phyloP scores from a whole-genome alignment of 2,797 vertebrate genomes.

The Rhynchonycteris naso region DNA sequence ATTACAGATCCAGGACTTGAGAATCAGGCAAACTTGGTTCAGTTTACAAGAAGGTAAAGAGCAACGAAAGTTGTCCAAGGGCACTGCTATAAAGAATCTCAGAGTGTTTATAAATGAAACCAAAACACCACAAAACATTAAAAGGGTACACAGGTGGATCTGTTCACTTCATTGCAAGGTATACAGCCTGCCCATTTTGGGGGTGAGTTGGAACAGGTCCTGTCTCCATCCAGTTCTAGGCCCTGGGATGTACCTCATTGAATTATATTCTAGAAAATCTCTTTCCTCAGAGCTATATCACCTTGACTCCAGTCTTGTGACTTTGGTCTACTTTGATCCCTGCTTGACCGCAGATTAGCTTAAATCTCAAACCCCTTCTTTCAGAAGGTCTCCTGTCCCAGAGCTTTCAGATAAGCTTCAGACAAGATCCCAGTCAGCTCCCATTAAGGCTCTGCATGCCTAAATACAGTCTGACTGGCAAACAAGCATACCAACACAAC shows the following conservation, averaged over 20 bases:
- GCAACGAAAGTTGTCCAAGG: neutral
- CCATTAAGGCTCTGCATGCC: neutral
- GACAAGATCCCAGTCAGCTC: neutral
- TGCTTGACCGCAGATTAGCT: neutral
- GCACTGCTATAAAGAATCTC: neutral
- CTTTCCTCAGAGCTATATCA: neutral
- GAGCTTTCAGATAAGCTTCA: conserved; percentile 19
- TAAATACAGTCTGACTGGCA: neutral
- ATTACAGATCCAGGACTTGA: neutral
- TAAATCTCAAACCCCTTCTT: conserved; percentile 33
- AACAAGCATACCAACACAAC: conserved; percentile 15
- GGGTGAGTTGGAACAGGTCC: neutral
- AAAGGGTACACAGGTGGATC: neutral
- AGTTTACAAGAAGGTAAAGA: neutral
- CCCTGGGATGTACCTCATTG: neutral
- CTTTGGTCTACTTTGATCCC: neutral
- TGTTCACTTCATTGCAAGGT: neutral
- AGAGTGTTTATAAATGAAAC: neutral
- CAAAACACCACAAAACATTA: neutral
- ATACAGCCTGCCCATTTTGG: neutral
- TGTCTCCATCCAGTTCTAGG: neutral
- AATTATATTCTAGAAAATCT: neutral
- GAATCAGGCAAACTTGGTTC: conserved; percentile 18
- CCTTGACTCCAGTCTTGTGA: neutral
- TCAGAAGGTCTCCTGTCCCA: conserved; percentile 24